Evolutionary conservation across 2,113 vertebrate species (phyloP).

Genomic region (Grallaria varia): DNA sequence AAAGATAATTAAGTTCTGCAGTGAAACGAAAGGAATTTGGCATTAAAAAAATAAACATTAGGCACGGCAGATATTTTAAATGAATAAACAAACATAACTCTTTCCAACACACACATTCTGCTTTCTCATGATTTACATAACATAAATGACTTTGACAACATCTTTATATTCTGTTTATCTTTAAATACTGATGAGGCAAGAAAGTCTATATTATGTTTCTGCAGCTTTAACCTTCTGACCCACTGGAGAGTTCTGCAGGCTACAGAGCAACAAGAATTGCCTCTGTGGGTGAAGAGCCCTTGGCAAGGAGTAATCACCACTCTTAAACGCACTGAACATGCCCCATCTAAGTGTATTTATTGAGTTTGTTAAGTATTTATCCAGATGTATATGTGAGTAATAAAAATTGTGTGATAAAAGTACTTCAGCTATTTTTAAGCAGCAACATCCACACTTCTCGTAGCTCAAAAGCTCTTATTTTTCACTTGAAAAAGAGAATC

Average conservation of each 20-base stretch:
- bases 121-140: background rate
- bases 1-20: background rate
- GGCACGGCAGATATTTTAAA: background rate
- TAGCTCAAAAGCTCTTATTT: background rate
- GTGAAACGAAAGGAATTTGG: background rate
- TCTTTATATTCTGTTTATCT: conserved; percentile 58
- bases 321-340: background rate
- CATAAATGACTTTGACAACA: background rate
- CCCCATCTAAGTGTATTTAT: background rate
- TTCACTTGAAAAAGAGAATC: background rate
- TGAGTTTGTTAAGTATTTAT: conserved; percentile 42
- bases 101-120: background rate
- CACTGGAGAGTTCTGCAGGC: background rate
- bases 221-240: conserved; percentile 51
- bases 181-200: conserved; percentile 32
- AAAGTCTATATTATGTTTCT: conserved; percentile 48
- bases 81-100: conserved; percentile 29
- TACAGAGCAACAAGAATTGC: background rate
- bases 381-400: background rate
- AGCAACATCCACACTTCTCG: background rate
- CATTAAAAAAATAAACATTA: background rate
- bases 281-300: background rate
- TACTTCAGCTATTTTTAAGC: background rate
- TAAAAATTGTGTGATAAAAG: background rate
- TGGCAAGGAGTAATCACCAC: background rate